Evolutionary conservation across 1,140 invertebrate genomes (phyloP).

Genomic region (Pygmarrhopalites habei): DNA sequence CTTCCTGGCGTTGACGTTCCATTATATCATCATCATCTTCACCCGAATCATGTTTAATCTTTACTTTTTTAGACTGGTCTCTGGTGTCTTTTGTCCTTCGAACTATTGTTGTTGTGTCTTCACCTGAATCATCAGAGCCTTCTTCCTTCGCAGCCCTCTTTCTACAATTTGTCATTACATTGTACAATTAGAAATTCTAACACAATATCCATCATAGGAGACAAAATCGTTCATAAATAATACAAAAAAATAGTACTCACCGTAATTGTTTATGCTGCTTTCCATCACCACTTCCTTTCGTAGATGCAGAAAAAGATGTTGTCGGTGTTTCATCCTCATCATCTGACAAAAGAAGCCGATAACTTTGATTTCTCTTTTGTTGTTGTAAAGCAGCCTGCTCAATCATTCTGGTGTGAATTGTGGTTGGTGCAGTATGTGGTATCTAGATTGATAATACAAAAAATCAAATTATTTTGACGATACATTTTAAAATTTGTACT

Average conservation of each 20-base stretch:
- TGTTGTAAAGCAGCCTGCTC: slow-evolving; percentile 28
- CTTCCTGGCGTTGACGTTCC: slow-evolving; percentile 61
- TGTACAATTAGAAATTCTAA: neutral
- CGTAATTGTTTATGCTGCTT: slow-evolving; percentile 23
- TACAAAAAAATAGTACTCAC: neutral
- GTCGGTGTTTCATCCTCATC: slow-evolving; percentile 29
- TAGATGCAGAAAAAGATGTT: neutral
- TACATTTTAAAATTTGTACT: too few species aligned
- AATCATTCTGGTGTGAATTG: slow-evolving; percentile 16
- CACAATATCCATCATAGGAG: neutral
- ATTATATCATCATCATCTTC: slow-evolving; percentile 51
- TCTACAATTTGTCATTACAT: slow-evolving; percentile 3
- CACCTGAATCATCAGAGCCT: slow-evolving; percentile 20
- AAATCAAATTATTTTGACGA: too few species aligned
- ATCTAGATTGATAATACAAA: too few species aligned
- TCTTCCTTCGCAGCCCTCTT: slow-evolving; percentile 16
- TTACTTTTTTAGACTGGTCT: slow-evolving; percentile 5
- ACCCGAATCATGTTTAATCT: slow-evolving; percentile 12
- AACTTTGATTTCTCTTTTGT: slow-evolving; percentile 29
- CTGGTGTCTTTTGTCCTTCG: slow-evolving; percentile 15
- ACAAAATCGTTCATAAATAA: neutral
- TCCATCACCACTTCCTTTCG: neutral
- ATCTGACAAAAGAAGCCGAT: slow-evolving; percentile 31
- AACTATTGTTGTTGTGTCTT: slow-evolving; percentile 28
- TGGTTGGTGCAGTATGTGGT: slow-evolving; percentile 22